Percentiles rank a stretch among this genome's conserved stretches.
phyloP scores from a whole-genome alignment of 2,888 invertebrate genomes.

The Clusia tigrina region DNA sequence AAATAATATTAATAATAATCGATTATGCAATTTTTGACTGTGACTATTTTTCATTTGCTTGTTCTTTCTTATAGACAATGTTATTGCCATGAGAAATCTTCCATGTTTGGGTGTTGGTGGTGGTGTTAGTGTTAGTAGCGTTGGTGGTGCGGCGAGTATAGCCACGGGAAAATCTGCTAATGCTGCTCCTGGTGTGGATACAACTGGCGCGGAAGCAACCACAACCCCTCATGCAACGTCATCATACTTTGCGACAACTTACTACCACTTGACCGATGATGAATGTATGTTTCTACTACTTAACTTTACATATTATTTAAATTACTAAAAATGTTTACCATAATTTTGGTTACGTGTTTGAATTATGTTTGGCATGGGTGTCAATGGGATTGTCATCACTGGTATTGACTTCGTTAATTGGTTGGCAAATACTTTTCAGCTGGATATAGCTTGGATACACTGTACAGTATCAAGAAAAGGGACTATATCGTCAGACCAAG shows the following conservation, averaged over 20 bases:
- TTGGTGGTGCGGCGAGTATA: conserved; percentile 39
- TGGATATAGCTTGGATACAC: no score
- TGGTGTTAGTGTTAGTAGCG: conserved; percentile 41
- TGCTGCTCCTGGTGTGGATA: conserved; percentile 48
- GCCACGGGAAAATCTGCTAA: conserved; percentile 37
- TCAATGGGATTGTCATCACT: neutral
- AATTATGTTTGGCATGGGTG: no score
- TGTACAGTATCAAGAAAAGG: neutral
- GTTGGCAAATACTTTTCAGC: no score
- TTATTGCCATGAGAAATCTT: conserved; percentile 62
- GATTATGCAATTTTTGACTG: no score
- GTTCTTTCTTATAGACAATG: conserved; percentile 64
- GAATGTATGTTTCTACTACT: conserved; percentile 60
- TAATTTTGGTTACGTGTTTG: no score
- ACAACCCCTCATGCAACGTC: conserved; percentile 54
- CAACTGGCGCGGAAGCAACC: conserved; percentile 48
- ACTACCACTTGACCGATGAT: conserved; percentile 63
- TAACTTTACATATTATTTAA: neutral
- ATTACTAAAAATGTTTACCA: no score
- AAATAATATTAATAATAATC: no score
- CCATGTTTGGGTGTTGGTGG: conserved; percentile 56
- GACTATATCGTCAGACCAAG: no score
- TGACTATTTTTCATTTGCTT: conserved; percentile 42
- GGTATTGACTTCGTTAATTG: no score
- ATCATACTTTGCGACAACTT: conserved; percentile 63